Conservation (phyloP, 1,140 invertebrate species). For the Melitaea cinxia region DNA sequence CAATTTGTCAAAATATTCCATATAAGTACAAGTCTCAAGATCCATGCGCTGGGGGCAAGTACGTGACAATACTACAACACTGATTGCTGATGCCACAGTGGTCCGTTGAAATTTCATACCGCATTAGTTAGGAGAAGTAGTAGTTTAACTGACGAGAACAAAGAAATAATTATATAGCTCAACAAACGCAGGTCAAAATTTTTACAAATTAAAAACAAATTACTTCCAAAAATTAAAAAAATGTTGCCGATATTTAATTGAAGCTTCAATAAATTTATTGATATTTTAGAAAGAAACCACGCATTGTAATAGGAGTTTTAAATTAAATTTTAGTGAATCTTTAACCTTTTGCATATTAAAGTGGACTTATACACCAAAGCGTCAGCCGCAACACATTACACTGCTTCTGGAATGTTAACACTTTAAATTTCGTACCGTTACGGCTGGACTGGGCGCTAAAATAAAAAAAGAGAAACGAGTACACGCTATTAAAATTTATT, state of each 20-base stretch:
- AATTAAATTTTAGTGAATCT: not conserved
- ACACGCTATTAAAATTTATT: slow-evolving; percentile 34
- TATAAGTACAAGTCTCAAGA: slow-evolving; percentile 16
- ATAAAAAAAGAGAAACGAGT: slow-evolving; percentile 19
- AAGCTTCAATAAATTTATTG: no score
- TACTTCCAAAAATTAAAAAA: no score
- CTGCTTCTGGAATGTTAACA: slow-evolving; percentile 9
- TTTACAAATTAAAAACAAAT: no score
- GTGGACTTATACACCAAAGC: not conserved
- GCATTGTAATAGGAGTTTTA: not conserved
- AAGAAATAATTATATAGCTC: no score
- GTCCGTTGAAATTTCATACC: slow-evolving; percentile 17
- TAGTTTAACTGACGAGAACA: slow-evolving; percentile 5
- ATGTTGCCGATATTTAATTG: no score
- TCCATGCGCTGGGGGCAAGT: slow-evolving; percentile 13
- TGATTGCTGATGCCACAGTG: not conserved
- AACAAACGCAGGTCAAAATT: no score
- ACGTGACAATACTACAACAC: slow-evolving; percentile 15
- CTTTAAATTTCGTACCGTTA: slow-evolving; percentile 20
- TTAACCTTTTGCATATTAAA: slow-evolving; percentile 13
- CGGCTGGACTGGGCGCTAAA: slow-evolving; percentile 14
- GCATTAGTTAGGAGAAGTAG: slow-evolving; percentile 1
- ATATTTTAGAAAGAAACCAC: not conserved
- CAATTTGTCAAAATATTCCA: slow-evolving; percentile 10
- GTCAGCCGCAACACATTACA: slow-evolving; percentile 7